Percentiles rank a stretch among this genome's conserved stretches.
phyloP scores from a whole-genome alignment of 2,888 invertebrate species.

The Eupithecia abbreviata region DNA sequence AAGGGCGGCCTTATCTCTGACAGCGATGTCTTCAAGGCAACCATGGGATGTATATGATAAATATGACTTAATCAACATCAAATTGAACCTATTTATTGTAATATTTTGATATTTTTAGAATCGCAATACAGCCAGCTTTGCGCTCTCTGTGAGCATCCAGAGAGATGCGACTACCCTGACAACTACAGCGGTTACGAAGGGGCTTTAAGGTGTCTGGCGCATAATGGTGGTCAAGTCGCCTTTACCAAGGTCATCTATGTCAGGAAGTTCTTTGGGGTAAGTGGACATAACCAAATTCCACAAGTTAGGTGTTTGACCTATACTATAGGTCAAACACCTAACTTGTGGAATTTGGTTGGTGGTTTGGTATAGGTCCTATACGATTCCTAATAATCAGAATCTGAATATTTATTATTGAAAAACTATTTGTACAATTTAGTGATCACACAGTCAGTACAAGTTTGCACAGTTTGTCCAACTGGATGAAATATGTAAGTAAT shows the following conservation, averaged over 20 bases:
- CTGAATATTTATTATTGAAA: too few species aligned
- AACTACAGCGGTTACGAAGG: slow-evolving; percentile 94
- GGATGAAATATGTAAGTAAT: too few species aligned
- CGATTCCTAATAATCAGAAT: too few species aligned
- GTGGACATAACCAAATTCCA: slow-evolving; percentile 44
- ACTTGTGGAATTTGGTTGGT: too few species aligned
- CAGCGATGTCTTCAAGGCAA: too few species aligned
- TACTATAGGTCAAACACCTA: too few species aligned
- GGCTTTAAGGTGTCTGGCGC: slow-evolving; percentile 91
- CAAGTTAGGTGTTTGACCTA: not conserved
- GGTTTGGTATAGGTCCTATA: too few species aligned
- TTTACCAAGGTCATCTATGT: slow-evolving; percentile 93
- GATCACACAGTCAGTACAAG: too few species aligned
- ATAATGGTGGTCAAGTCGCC: slow-evolving; percentile 92
- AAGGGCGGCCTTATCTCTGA: too few species aligned
- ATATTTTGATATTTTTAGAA: slow-evolving; percentile 75
- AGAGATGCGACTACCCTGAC: slow-evolving; percentile 91
- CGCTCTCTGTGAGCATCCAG: slow-evolving; percentile 89
- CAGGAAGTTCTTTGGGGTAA: slow-evolving; percentile 90
- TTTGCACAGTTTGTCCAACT: too few species aligned
- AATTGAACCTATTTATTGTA: not conserved
- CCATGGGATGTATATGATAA: too few species aligned
- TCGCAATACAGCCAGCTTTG: slow-evolving; percentile 90
- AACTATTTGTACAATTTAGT: too few species aligned
- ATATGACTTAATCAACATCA: not conserved